phyloP scores from a whole-genome alignment of 2,113 vertebrate genomes.

The Albula glossodonta region DNA sequence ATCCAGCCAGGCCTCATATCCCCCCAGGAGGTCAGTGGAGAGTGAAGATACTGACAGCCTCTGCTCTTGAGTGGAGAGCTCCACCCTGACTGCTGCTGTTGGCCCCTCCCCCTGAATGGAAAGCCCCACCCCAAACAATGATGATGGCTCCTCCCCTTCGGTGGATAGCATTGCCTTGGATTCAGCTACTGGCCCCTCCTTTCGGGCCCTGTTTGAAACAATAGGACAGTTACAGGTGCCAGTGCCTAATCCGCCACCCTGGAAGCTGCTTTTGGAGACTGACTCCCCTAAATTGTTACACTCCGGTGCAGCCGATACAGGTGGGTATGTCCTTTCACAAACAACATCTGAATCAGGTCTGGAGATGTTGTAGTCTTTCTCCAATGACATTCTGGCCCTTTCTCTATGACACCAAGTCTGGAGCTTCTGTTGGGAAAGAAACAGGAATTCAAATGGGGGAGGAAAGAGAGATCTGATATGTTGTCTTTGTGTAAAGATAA shows the following conservation, averaged over 20 bases:
- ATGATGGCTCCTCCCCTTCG: background rate
- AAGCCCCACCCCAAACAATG: fast-evolving
- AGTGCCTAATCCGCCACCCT: constrained; percentile 41
- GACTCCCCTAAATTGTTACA: constrained; percentile 47
- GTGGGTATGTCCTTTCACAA: constrained; percentile 61
- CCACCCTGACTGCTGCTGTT: fast-evolving
- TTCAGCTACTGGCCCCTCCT: background rate
- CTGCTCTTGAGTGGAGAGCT: background rate
- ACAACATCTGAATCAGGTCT: constrained; percentile 65
- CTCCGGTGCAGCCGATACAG: constrained; percentile 55
- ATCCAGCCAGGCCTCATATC: constrained; percentile 63
- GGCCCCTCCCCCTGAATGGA: background rate
- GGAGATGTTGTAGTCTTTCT: constrained; percentile 45
- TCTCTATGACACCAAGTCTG: constrained; percentile 59
- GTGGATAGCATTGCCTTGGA: fast-evolving
- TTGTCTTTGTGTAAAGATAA: background rate
- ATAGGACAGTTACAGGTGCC: background rate
- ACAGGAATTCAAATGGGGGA: background rate
- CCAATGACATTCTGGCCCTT: constrained; percentile 31
- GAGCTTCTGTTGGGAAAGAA: constrained; percentile 56
- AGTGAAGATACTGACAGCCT: too few species aligned
- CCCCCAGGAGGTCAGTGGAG: constrained; percentile 44
- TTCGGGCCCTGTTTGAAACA: background rate
- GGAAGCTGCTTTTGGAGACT: constrained; percentile 46
- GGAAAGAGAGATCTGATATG: background rate